phyloP scores from a whole-genome alignment of 1,140 invertebrate species.

The Trachymyrmex cornetzi region DNA sequence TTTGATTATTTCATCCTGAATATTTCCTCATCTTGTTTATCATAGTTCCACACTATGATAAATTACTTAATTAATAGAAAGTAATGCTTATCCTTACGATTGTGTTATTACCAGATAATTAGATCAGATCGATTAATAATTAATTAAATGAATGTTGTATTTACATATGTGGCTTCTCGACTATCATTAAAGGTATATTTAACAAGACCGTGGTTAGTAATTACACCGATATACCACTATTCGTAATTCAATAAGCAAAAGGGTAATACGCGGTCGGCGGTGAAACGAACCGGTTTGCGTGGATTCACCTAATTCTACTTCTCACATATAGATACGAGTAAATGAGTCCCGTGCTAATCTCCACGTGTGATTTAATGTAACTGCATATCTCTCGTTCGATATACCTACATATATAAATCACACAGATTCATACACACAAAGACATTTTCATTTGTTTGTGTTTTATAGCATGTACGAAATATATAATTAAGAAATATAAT shows the following conservation, averaged over 20 bases:
- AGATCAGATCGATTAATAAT: conserved; percentile 43
- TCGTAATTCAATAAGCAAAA: conserved; percentile 64
- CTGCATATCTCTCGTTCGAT: conserved; percentile 15
- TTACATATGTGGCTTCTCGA: conserved; percentile 40
- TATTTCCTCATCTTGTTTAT: not conserved
- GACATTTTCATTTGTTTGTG: not conserved
- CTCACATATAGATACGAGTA: conserved; percentile 30
- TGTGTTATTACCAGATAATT: conserved; percentile 23
- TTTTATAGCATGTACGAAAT: not conserved
- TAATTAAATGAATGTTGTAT: conserved; percentile 50
- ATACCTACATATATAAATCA: not conserved
- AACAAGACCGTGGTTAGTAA: conserved; percentile 40
- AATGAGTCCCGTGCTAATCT: conserved; percentile 60
- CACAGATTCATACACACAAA: not conserved
- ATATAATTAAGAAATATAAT: not conserved
- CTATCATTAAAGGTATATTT: conserved; percentile 54
- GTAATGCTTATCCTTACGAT: not conserved
- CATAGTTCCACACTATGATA: not conserved
- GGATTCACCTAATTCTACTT: conserved; percentile 63
- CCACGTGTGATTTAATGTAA: conserved; percentile 55
- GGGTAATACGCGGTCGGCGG: conserved; percentile 31
- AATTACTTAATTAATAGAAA: conserved; percentile 28
- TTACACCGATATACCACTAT: conserved; percentile 52
- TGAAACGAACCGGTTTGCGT: conserved; percentile 70
- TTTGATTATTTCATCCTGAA: not conserved